These are phyloP conservation scores for Cecropterus lyciades DNA, from an alignment of 1,140 invertebrate species.

Conservation along the genomic window DNA sequence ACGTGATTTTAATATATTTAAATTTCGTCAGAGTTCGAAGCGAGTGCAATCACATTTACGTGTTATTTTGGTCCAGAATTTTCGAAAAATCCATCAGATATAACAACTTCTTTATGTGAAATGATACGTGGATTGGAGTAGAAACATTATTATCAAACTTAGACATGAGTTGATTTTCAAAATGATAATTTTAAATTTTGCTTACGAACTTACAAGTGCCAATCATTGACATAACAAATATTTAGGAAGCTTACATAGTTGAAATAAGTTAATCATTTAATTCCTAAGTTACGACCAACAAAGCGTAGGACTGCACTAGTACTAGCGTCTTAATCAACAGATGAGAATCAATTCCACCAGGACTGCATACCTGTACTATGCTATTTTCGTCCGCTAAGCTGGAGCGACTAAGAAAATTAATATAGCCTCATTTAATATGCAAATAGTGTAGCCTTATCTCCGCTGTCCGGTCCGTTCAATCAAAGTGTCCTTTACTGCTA, in stretches of 20 bases:
- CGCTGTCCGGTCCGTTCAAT: conserved; percentile 72
- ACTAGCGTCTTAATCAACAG: conserved; percentile 28
- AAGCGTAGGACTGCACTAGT: background rate
- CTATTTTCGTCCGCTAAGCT: conserved; percentile 36
- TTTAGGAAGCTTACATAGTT: no score
- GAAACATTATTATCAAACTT: no score
- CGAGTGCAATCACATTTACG: background rate
- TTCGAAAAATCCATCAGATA: no score
- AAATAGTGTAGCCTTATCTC: conserved; percentile 69
- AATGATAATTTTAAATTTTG: no score
- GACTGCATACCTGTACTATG: conserved; percentile 31
- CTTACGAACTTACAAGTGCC: no score
- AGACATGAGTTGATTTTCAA: no score
- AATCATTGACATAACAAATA: no score
- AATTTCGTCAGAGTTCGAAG: background rate
- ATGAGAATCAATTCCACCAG: conserved; percentile 30
- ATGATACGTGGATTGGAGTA: no score
- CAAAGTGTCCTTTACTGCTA: conserved; percentile 72
- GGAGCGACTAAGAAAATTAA: conserved; percentile 62
- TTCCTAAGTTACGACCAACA: background rate
- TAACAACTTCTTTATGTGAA: no score
- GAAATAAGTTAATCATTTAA: no score
- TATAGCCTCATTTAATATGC: conserved; percentile 73
- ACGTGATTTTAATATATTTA: conserved; percentile 16
- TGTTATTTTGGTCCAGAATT: background rate